These are phyloP conservation scores for Diplogasteroides magnus DNA, from an alignment of 1,140 invertebrate genomes.

Conservation along the genomic window DNA sequence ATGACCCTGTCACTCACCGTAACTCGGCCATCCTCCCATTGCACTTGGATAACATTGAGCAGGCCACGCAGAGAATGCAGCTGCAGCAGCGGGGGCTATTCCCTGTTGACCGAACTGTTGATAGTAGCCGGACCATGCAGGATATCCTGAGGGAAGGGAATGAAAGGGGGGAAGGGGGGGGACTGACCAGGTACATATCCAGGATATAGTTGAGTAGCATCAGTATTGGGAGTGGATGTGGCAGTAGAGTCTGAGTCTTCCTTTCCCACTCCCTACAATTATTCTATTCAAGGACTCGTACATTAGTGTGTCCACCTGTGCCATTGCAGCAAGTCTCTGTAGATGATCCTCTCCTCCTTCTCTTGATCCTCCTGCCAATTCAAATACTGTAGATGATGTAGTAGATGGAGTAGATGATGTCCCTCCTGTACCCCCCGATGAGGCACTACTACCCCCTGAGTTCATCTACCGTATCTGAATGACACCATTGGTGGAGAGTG, in stretches of 20 bases:
- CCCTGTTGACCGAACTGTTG: slow-evolving; percentile 37
- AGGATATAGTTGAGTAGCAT: neutral
- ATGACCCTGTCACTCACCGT: slow-evolving; percentile 35
- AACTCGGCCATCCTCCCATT: slow-evolving; percentile 34
- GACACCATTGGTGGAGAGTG: no score
- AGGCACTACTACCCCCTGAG: no score
- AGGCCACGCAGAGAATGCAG: slow-evolving; percentile 37
- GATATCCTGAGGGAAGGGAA: slow-evolving; percentile 11
- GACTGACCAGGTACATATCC: neutral
- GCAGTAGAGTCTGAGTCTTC: neutral
- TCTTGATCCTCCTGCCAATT: neutral
- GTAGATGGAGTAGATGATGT: neutral
- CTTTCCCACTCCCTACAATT: neutral
- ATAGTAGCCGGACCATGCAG: slow-evolving; percentile 39
- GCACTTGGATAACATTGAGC: slow-evolving; percentile 28
- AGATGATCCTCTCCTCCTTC: neutral
- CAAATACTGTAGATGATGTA: neutral
- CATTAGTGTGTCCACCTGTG: no score
- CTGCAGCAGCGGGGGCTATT: slow-evolving; percentile 27
- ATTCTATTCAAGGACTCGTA: no score
- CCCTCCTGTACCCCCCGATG: neutral
- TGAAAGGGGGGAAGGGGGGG: neutral
- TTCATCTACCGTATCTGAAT: slow-evolving; percentile 1
- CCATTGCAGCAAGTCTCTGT: neutral
- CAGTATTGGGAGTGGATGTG: neutral